Evolutionary conservation across 2,797 vertebrate species (phyloP), one percentile per base, ranked within the genome.

Genomic region (Sebastes hopkinsi): DNA sequence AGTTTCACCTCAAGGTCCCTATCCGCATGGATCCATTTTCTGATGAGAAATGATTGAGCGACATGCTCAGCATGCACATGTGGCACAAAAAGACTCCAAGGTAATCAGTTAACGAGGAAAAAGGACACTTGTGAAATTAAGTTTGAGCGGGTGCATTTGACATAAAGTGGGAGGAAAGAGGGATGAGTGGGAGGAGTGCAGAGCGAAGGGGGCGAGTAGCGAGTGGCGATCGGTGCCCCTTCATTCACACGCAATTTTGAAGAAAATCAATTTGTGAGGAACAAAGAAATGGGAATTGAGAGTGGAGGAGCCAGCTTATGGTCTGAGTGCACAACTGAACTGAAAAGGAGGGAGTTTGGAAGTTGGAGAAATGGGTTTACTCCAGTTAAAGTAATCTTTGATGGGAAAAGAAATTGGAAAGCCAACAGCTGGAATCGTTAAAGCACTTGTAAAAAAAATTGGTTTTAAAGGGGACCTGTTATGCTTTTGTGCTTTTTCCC

Each of bases 101-200:
- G 56, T 76, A 82, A 83, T 90, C 61, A 76, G 72, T 83, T 67
- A 54, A 83, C 3, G 22, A 77, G 52, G 38, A 56, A 86, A 80
- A 80, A 82, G 80, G 62, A 80, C 78, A 68, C 74, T 89, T 83
- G 83, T 85, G 75, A 85, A 90, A 90, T 89, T 68, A 86, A 86
- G 67, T 72, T 72, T 82, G 70, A 83, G 69, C 29, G 20, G 84
- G 76, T 77, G 82, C 30, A 52, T 87, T 71, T 82, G 86, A 85
- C 67, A 68, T 75, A 20, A 82, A 82, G 82, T 69, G 74, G 74
- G 60, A 68, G 71, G 32, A 78, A 87, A 82, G 78, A 80, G 56
- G 58, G 67, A 75, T 7, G 58, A 52, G 81, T 34, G 74, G 81
- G 64, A 77, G 65, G 61, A 52, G 59, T 2, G 46, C n/a, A 18